Evolutionary conservation across 1,140 invertebrate species (phyloP), one percentile per base, ranked within the genome.

Genomic region (Streblospio benedicti): DNA sequence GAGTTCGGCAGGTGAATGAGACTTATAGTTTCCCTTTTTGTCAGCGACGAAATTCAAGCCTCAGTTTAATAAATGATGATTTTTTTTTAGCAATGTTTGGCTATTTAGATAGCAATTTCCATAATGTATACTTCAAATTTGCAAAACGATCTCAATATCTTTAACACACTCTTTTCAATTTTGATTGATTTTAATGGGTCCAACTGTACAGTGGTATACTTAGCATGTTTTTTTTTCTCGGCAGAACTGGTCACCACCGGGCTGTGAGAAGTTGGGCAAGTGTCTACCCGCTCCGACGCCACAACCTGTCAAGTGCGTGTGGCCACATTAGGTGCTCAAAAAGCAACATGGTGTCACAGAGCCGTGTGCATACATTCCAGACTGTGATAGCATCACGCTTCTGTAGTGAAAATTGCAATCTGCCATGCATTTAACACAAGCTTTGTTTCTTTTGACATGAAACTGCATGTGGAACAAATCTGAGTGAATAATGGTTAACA

Each of bases 211-310:
- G 30, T 51, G n/a, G 14, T 35, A 4, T n/a, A 57, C 16, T 52
- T 18, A 16, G 51, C 25, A 12, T 20, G 6, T 25, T 16, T 47
- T 53, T 9, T 52, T 25, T 47, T 31, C 45, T 55, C 67, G 65
- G 18, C 57, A 76, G 75, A 72, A 77, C 60, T 79, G 77, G 77
- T 63, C 70, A 12, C 76, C 77, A 20, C 73, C 72, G 52, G 77
- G 77, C 12, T 79, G 77, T 64, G 67, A 75, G 33, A 70, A 75
- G 56, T 20, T 74, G 4, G 68, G 72, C 25, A 69, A 69, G 28
- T 79, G 77, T 51, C 59, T 76, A 5, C 66, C 64, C 4, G 54
- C 50, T 16, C 76, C 76, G 5, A 58, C 63, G 35, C 71, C 75
- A 0, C 66, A 71, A 20, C 74, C 73, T n/a, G 66, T 69, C 55